A percentile compares a stretch with the other conserved stretches of the same genome.
phyloP scores from a whole-genome alignment of 2,888 invertebrate genomes.

The Chaitophorus viminalis region DNA sequence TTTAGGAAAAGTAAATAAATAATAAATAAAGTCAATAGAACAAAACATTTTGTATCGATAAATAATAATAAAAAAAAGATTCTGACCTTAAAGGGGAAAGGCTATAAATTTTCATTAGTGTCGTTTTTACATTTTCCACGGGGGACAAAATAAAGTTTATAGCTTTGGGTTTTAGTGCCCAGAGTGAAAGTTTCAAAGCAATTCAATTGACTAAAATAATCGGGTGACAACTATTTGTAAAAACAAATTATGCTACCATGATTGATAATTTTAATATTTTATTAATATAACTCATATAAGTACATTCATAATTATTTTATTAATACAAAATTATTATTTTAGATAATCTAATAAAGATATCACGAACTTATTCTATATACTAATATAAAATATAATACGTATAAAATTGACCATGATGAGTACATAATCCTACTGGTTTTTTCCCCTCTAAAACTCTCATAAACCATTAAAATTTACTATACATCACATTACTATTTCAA shows the following conservation, averaged over 20 bases:
- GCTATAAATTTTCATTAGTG: constrained; percentile 59
- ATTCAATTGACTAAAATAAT: constrained; percentile 60
- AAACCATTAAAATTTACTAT: too few species aligned
- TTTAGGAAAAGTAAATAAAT: constrained; percentile 45
- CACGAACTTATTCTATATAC: too few species aligned
- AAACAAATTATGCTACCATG: constrained; percentile 17
- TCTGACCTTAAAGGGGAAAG: constrained; percentile 47
- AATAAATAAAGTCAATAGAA: constrained; percentile 58
- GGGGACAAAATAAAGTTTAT: constrained; percentile 53
- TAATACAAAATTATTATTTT: neutral
- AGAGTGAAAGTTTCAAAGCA: constrained; percentile 39
- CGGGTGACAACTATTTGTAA: constrained; percentile 44
- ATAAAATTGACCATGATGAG: too few species aligned
- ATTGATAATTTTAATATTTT: constrained; percentile 45
- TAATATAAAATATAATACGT: too few species aligned
- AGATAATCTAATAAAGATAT: neutral
- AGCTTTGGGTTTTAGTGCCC: constrained; percentile 53
- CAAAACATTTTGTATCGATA: constrained; percentile 59
- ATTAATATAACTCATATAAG: neutral
- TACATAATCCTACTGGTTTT: too few species aligned
- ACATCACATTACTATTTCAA: too few species aligned
- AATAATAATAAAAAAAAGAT: constrained; percentile 59
- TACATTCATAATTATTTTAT: too few species aligned
- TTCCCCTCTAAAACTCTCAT: too few species aligned
- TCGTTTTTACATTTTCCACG: constrained; percentile 59